Evolutionary conservation across 2,797 vertebrate genomes (phyloP), one percentile per base, ranked within the genome.

Genomic region (Eremophila alpestris): DNA sequence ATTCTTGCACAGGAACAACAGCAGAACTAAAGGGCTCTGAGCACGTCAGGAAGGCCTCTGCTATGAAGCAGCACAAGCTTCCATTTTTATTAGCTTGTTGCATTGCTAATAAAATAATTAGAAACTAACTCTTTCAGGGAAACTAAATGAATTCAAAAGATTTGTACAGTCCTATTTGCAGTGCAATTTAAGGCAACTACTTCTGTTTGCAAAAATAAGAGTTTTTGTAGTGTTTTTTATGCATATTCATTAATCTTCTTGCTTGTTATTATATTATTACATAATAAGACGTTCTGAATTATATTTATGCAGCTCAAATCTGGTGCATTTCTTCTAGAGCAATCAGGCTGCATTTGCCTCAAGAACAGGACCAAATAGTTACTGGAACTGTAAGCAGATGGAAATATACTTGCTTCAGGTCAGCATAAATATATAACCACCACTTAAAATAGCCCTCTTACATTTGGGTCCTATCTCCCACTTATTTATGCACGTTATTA

Each of bases 1-100:
- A 95, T 91, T 79, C 82, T 93, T 96, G 78, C 91, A 84, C 27
- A 95, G 94, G 96, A 95, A 97, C 87, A 95, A 78, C 84, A 85
- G 88, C 80, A 90, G 88, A 95, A 97, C 94, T 92, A 80, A 94
- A 82, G 60, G 64, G 43, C 81, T 87, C 89, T 77, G 60, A 95
- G 87, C 81, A 48, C 7, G 17, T 20, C 65, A 85, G 19, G 82
- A 59, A 29, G 46, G 32, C 68, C 77, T 36, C 40, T 26, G 58
- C 86, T 80, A 23, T 9, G 34, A 80, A 75, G 58, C 41, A n/a
- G 38, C 18, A 41, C 34, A 69, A 89, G 45, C 75, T 91, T 71
- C 77, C 82, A 87, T 89, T 94, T 95, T 69, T 64, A 94, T 81
- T 67, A 75, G 62, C 62, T 84, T 64, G 20, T 80, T 71, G 74